Conservation (phyloP, 2,888 invertebrate species). For the Microplitis deprimator region DNA sequence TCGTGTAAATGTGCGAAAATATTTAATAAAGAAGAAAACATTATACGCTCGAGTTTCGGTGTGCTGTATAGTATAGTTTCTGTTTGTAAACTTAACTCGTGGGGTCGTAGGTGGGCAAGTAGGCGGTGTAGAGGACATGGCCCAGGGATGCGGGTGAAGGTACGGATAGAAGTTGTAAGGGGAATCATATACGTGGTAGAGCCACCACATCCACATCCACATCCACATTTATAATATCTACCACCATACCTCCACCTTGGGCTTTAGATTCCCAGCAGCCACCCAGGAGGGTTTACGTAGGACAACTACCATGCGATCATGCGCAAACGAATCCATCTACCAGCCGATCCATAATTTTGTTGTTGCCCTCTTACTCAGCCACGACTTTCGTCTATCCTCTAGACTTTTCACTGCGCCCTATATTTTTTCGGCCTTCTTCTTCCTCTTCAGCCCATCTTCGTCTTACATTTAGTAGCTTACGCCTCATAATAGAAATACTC, state of each 20-base stretch:
- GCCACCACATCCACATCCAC: conserved; percentile 22
- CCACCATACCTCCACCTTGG: conserved; percentile 2
- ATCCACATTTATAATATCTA: background rate
- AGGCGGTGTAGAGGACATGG: conserved; percentile 33
- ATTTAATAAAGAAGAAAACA: conserved; percentile 25
- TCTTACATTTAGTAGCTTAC: conserved; percentile 26
- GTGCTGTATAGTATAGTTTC: background rate
- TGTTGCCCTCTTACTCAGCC: conserved; percentile 57
- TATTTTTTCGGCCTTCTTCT: conserved; percentile 38
- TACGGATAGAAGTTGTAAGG: background rate
- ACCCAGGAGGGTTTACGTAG: conserved; percentile 28
- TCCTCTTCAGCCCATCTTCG: background rate
- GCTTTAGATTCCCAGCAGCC: background rate
- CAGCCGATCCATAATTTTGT: conserved; percentile 68
- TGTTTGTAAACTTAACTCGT: conserved; percentile 41
- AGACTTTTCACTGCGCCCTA: conserved; percentile 49
- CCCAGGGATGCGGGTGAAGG: conserved; percentile 45
- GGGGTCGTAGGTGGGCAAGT: conserved; percentile 28
- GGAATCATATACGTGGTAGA: conserved; percentile 11
- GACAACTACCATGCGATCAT: conserved; percentile 57
- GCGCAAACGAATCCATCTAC: conserved; percentile 54
- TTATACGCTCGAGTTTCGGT: conserved; percentile 22
- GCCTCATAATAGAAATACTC: background rate
- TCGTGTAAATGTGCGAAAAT: conserved; percentile 24
- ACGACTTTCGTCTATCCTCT: conserved; percentile 51